Conservation (phyloP, 2,797 vertebrate genomes). For the Lycodopsis pacificus region DNA sequence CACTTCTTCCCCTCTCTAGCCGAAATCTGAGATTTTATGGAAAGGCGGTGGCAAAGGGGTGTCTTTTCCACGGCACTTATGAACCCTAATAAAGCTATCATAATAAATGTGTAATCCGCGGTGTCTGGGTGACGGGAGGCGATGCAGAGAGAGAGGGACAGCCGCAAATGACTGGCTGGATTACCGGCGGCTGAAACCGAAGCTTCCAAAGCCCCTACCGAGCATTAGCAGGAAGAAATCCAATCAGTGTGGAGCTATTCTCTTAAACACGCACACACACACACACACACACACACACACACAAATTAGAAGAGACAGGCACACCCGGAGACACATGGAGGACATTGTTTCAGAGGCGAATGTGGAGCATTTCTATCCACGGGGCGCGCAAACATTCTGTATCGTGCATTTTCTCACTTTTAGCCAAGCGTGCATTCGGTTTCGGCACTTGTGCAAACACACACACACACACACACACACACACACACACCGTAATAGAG, state of each 20-base stretch:
- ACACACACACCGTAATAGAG: slow-evolving; percentile 22
- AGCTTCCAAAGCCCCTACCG: slow-evolving; percentile 76
- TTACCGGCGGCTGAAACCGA: slow-evolving; percentile 80
- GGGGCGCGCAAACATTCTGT: slow-evolving; percentile 29
- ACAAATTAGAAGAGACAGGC: slow-evolving; percentile 43
- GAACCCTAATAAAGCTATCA: slow-evolving; percentile 82
- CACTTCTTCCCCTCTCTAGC: slow-evolving; percentile 44
- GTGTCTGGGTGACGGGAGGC: slow-evolving; percentile 75
- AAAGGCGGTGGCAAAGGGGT: slow-evolving; percentile 43
- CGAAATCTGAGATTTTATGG: slow-evolving; percentile 76
- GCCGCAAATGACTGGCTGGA: slow-evolving; percentile 80
- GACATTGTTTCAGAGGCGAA: slow-evolving; percentile 64
- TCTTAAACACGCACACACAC: slow-evolving; percentile 55
- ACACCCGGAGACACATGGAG: slow-evolving; percentile 49
- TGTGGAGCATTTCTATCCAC: slow-evolving; percentile 36
- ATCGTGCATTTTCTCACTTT: slow-evolving; percentile 52
- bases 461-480: slow-evolving; percentile 15
- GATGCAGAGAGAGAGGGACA: slow-evolving; percentile 68
- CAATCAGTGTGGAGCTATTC: slow-evolving; percentile 79
- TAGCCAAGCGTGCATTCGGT: slow-evolving; percentile 33
- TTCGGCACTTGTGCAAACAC: slow-evolving; percentile 26
- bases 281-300: slow-evolving; percentile 25
- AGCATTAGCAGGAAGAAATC: slow-evolving; percentile 80
- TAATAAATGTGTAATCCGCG: slow-evolving; percentile 78
- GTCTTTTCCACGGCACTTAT: slow-evolving; percentile 71